phyloP scores from a whole-genome alignment of 2,113 vertebrate genomes.

The Ursus arctos region DNA sequence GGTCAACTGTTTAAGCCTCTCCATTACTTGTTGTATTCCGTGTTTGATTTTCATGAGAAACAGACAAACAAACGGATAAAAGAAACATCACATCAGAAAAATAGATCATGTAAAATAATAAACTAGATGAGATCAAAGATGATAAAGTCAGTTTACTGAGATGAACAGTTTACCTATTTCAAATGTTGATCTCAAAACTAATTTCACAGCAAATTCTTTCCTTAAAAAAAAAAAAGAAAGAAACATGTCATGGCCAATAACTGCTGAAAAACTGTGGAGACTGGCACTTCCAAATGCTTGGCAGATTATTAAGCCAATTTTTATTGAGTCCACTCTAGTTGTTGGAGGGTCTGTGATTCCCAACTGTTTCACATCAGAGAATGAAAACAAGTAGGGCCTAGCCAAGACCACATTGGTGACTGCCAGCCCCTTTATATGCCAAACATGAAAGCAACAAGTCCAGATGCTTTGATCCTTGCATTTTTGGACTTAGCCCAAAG shows the following conservation, averaged over 20 bases:
- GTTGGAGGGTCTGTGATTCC: constrained; percentile 91
- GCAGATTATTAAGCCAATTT: constrained; percentile 92
- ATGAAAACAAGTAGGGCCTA: constrained; percentile 90
- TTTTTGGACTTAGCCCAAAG: constrained; percentile 91
- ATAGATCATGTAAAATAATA: constrained; percentile 74
- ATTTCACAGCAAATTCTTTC: constrained; percentile 85
- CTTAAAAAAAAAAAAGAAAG: constrained; percentile 61
- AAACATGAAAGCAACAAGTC: constrained; percentile 94
- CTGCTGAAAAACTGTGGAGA: constrained; percentile 89
- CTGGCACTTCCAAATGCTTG: constrained; percentile 91
- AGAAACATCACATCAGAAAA: constrained; percentile 69
- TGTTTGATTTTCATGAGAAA: constrained; percentile 36
- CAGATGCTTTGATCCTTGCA: constrained; percentile 92
- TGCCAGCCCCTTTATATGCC: constrained; percentile 93
- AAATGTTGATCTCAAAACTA: constrained; percentile 78
- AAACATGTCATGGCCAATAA: constrained; percentile 89
- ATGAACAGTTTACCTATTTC: constrained; percentile 86
- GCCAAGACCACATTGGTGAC: constrained; percentile 93
- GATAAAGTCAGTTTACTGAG: constrained; percentile 80
- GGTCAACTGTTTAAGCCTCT: neutral
- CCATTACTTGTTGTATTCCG: neutral
- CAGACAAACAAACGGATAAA: constrained; percentile 9
- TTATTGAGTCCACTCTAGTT: constrained; percentile 92
- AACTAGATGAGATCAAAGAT: constrained; percentile 84
- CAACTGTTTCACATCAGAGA: constrained; percentile 94